These are phyloP conservation scores for Nycticebus coucang DNA, from an alignment of 2,113 vertebrate species.

Conservation along the genomic window DNA sequence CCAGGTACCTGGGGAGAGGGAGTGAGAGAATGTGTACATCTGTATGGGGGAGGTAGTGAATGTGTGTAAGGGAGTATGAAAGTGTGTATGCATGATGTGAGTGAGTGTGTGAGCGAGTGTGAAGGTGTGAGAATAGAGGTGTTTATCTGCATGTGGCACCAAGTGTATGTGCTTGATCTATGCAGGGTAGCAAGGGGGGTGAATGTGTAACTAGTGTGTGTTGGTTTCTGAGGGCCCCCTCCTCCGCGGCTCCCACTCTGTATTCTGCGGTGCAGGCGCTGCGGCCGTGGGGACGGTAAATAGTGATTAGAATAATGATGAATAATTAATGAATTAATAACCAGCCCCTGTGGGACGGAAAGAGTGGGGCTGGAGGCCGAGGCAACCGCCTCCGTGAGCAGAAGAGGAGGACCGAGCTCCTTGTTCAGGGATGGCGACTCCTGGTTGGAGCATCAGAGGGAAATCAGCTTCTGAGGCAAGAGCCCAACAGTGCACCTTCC, in stretches of 20 bases:
- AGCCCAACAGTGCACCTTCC: neutral
- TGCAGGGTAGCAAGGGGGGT: neutral
- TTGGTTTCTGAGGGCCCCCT: neutral
- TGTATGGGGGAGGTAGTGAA: neutral
- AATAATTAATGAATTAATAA: conserved; percentile 84
- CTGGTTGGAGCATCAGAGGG: neutral
- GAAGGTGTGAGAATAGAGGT: neutral
- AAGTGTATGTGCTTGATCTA: neutral
- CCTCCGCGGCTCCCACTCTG: conserved; percentile 49
- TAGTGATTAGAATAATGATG: conserved; percentile 83
- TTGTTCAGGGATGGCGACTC: neutral
- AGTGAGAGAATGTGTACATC: neutral
- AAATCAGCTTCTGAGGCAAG: neutral
- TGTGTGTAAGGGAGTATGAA: neutral
- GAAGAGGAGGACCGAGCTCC: neutral
- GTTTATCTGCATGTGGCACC: neutral
- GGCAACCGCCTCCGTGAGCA: neutral
- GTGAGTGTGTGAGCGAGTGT: neutral
- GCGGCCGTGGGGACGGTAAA: conserved; percentile 80
- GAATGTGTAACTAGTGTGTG: neutral
- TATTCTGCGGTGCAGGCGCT: conserved; percentile 53
- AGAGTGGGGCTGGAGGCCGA: neutral
- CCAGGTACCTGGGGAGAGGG: neutral
- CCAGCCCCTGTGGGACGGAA: conserved; percentile 68
- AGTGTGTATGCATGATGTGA: neutral